Percentiles rank a stretch among this genome's conserved stretches.
Evolutionary conservation across 2,797 vertebrate genomes (phyloP).

Genomic region (Margarornis squamiger): DNA sequence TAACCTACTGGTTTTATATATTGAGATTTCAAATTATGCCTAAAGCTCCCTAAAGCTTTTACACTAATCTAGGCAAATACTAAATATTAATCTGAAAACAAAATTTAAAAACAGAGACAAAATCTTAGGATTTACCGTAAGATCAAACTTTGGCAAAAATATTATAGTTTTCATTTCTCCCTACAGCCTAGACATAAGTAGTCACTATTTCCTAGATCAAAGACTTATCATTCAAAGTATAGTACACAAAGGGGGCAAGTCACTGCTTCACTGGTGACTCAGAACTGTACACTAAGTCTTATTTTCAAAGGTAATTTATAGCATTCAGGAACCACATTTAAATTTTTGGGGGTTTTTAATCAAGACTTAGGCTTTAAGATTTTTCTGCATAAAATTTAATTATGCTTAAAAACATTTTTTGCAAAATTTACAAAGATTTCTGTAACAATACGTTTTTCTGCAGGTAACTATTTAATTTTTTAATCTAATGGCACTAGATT

Average conservation of each 20-base stretch:
- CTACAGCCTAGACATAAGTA: not conserved
- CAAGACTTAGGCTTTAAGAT: not conserved
- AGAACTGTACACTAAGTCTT: not conserved
- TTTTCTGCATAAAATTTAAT: not conserved
- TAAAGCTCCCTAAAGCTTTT: not conserved
- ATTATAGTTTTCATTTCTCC: not conserved
- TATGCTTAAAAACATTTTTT: not conserved
- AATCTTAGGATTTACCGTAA: not conserved
- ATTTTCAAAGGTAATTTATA: not conserved
- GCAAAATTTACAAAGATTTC: not conserved
- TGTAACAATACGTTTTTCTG: not conserved
- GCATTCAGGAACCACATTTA: not conserved
- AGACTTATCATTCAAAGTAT: not conserved
- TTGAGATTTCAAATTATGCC: fast-evolving
- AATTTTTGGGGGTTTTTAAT: not conserved
- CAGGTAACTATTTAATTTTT: not conserved
- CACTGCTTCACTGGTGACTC: not conserved
- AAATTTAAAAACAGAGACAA: not conserved
- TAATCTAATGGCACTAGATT: not conserved
- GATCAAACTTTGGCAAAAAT: not conserved
- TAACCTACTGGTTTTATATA: not conserved
- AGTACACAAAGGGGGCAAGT: not conserved
- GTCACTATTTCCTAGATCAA: not conserved
- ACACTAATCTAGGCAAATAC: not conserved
- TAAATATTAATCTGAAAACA: not conserved